Evolutionary conservation across 2,113 vertebrate species (phyloP).

Genomic region (Pristiophorus japonicus): DNA sequence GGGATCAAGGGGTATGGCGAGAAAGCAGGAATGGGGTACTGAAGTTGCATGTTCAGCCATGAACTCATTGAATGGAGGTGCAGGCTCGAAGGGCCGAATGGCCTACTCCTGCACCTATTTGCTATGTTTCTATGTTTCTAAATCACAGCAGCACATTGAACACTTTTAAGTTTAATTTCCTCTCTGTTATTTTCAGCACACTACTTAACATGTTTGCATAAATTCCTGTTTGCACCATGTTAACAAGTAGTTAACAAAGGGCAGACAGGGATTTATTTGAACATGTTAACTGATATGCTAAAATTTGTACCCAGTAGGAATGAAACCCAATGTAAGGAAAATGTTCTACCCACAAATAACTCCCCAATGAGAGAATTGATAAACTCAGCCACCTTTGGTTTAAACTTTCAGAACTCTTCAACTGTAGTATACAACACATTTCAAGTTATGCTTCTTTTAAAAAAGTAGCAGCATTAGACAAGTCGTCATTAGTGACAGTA

Average conservation of each 20-base stretch:
- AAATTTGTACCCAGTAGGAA: not conserved
- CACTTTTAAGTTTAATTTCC: not conserved
- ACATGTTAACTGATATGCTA: not conserved
- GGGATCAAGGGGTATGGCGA: too few relatives aligned
- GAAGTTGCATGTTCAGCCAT: too few relatives aligned
- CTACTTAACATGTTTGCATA: not conserved
- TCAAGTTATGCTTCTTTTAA: not conserved
- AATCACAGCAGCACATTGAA: not conserved
- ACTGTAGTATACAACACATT: too few relatives aligned
- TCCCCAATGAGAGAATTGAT: not conserved
- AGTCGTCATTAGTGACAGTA: not conserved
- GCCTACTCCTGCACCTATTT: too few relatives aligned
- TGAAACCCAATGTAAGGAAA: not conserved
- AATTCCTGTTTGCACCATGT: too few relatives aligned
- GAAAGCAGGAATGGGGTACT: too few relatives aligned
- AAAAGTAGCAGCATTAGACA: not conserved
- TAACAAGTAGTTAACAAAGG: not conserved
- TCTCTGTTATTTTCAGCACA: not conserved
- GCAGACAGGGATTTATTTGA: not conserved
- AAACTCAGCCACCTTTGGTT: not conserved
- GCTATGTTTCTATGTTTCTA: too few relatives aligned
- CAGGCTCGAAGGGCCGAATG: too few relatives aligned
- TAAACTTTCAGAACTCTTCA: not conserved
- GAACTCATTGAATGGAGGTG: too few relatives aligned
- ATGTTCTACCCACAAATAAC: not conserved